Evolutionary conservation across 2,113 vertebrate genomes (phyloP).

Genomic region (Campylorhamphus procurvoides): DNA sequence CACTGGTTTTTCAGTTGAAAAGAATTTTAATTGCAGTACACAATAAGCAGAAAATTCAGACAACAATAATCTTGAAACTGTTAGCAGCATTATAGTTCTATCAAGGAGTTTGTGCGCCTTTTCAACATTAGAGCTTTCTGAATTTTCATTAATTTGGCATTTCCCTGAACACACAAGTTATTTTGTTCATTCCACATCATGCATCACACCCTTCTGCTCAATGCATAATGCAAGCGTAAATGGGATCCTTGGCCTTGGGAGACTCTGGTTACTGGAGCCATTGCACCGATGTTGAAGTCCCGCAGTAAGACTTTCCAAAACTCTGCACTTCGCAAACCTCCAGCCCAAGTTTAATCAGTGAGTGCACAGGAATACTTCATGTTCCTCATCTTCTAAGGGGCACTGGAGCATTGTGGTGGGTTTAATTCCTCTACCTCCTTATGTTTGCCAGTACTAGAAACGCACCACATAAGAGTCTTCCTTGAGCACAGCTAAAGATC

Average conservation of each 20-base stretch:
- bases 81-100: constrained; percentile 52
- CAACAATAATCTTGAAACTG: constrained; percentile 68
- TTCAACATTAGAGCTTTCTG: constrained; percentile 67
- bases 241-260: constrained; percentile 66
- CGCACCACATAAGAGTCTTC: constrained; percentile 26
- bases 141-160: constrained; percentile 70
- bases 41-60: constrained; percentile 69
- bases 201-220: constrained; percentile 70
- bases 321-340: constrained; percentile 76
- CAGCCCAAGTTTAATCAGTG: constrained; percentile 66
- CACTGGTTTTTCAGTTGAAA: constrained; percentile 38
- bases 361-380: constrained; percentile 37
- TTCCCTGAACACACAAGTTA: constrained; percentile 66
- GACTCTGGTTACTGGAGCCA: constrained; percentile 70
- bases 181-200: constrained; percentile 73
- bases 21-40: constrained; percentile 64
- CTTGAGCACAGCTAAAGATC: constrained; percentile 55
- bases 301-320: constrained; percentile 62
- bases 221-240: constrained; percentile 69
- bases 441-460: constrained; percentile 59
- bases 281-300: constrained; percentile 55
- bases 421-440: constrained; percentile 63
- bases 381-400: constrained; percentile 68
- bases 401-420: constrained; percentile 35
- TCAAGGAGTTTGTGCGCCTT: constrained; percentile 34